These are phyloP conservation scores for Cariama cristata DNA, from an alignment of 2,113 vertebrate genomes.

Conservation along the genomic window DNA sequence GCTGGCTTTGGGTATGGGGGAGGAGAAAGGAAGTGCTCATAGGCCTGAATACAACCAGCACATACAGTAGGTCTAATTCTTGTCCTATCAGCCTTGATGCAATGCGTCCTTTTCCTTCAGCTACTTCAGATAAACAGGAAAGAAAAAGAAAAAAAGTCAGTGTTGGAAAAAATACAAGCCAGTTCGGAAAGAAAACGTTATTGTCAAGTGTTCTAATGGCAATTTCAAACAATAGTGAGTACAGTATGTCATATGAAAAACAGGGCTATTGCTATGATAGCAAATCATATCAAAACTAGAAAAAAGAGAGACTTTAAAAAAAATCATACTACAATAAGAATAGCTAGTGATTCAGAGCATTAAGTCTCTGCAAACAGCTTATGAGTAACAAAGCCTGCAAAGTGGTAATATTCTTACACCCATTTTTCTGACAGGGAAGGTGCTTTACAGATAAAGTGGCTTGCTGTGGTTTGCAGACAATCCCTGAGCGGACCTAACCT, in stretches of 20 bases:
- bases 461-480: conserved; percentile 11
- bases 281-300: not conserved
- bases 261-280: not conserved
- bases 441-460: not conserved
- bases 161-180: conserved; percentile 57
- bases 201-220: conserved; percentile 67
- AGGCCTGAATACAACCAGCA: conserved; percentile 17
- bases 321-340: not conserved
- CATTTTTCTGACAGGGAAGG: not conserved
- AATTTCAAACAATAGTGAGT: conserved; percentile 66
- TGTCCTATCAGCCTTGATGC: conserved; percentile 61
- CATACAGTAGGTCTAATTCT: conserved; percentile 53
- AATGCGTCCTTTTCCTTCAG: conserved; percentile 62
- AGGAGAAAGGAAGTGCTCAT: conserved; percentile 33
- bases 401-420: not conserved
- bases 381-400: not conserved
- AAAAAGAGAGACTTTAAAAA: not conserved
- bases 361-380: not conserved
- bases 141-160: conserved; percentile 66
- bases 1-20: not conserved
- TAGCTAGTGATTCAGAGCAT: not conserved
- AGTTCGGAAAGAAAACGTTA: conserved; percentile 67
- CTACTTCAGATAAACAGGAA: conserved; percentile 76
- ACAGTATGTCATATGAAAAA: conserved; percentile 19
- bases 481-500: not conserved